Evolutionary conservation across 1,140 invertebrate species (phyloP).

Genomic region (Brachystomella parvula): DNA sequence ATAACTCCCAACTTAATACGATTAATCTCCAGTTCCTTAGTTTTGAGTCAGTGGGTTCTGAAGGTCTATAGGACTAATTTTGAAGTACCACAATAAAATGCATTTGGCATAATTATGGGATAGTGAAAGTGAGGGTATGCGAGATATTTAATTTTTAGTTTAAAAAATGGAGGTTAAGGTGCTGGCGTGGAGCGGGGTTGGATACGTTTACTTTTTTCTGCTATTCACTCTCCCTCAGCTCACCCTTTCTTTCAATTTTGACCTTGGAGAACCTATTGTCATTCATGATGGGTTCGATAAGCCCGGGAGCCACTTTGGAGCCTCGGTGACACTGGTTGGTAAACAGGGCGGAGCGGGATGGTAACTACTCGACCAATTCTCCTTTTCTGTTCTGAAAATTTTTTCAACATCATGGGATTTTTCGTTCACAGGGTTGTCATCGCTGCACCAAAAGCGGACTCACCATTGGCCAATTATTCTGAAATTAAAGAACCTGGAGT

Average conservation of each 20-base stretch:
- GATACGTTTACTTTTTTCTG: not conserved
- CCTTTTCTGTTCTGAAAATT: not conserved
- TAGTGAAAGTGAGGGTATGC: not conserved
- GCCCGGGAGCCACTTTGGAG: constrained; percentile 13
- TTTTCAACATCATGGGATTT: not conserved
- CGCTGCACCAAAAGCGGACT: constrained; percentile 36
- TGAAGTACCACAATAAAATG: not conserved
- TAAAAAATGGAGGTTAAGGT: not conserved
- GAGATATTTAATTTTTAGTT: not conserved
- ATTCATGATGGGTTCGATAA: constrained; percentile 6
- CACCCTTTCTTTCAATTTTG: constrained; percentile 18
- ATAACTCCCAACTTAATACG: not conserved
- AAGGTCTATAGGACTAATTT: not conserved
- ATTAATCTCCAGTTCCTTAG: not conserved
- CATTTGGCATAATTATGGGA: not conserved
- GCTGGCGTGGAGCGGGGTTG: not conserved
- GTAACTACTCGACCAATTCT: not conserved
- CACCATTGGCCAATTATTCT: constrained; percentile 18
- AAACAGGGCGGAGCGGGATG: not conserved
- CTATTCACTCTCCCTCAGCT: no score
- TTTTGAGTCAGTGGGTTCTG: not conserved
- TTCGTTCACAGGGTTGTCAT: constrained; percentile 31
- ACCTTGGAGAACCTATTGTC: constrained; percentile 18
- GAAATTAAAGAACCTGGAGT: constrained; percentile 32
- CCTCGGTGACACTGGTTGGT: constrained; percentile 6